A percentile compares a stretch with the other conserved stretches of the same genome.
Conservation (phyloP, 2,113 vertebrate species). For the Arenaria interpres region DNA sequence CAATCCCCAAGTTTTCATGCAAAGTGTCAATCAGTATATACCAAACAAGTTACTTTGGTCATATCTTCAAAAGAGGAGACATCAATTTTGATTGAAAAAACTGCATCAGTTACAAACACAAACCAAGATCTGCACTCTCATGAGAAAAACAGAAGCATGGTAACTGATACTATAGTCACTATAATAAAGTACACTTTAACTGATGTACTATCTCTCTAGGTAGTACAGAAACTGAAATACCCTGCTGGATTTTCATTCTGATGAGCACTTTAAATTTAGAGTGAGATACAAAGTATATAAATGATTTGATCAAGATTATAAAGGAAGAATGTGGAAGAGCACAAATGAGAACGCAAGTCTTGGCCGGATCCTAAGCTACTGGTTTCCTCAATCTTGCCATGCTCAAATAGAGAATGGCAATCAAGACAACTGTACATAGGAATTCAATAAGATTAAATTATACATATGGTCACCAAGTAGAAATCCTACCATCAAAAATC, state of each 20-base stretch:
- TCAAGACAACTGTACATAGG: accelerated
- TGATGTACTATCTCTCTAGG: neutral
- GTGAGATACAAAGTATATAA: neutral
- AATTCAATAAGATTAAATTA: neutral
- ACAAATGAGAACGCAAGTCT: neutral
- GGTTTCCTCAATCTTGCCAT: neutral
- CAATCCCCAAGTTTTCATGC: neutral
- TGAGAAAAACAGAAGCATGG: neutral
- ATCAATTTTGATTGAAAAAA: neutral
- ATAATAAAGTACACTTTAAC: neutral
- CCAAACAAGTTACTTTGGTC: neutral
- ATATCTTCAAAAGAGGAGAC: neutral
- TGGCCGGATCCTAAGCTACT: neutral
- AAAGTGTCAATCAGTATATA: neutral
- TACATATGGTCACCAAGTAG: neutral
- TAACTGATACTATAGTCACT: neutral
- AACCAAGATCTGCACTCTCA: neutral
- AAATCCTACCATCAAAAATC: neutral
- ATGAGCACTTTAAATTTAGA: neutral
- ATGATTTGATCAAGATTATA: neutral
- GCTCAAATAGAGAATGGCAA: neutral
- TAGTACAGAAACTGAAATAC: neutral
- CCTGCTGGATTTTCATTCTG: neutral
- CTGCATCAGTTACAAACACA: neutral
- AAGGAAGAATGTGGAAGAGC: neutral